Evolutionary conservation across 2,113 vertebrate species (phyloP).

Genomic region (Melanocharis versteri): DNA sequence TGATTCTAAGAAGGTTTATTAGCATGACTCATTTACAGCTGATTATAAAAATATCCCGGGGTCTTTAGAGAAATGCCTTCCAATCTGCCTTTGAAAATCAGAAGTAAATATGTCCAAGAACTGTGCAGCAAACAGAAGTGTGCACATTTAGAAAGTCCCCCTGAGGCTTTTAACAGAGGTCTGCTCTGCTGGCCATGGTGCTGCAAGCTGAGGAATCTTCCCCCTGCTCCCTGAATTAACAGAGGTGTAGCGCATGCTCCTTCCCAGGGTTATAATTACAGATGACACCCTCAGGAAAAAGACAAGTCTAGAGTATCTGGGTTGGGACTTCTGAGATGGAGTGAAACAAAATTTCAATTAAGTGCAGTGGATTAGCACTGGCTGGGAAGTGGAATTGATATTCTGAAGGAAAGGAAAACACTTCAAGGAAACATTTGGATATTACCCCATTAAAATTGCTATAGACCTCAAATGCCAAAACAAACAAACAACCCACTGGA

Average conservation of each 20-base stretch:
- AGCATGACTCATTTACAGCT: neutral
- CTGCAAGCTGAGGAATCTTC: neutral
- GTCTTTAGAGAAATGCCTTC: neutral
- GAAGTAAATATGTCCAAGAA: neutral
- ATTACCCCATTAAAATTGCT: neutral
- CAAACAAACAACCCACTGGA: neutral
- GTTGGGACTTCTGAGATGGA: neutral
- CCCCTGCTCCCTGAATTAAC: neutral
- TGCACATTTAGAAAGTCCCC: neutral
- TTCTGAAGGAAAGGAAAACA: neutral
- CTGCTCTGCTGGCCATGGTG: neutral
- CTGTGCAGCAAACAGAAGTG: neutral
- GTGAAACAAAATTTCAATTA: neutral
- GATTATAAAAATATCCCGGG: neutral
- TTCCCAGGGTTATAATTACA: neutral
- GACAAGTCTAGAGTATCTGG: neutral
- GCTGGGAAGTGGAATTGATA: neutral
- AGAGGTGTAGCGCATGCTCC: neutral
- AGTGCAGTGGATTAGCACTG: neutral
- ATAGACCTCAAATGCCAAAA: neutral
- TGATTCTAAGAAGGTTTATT: neutral
- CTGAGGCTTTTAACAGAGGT: neutral
- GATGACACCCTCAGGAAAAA: neutral
- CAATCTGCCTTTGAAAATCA: neutral
- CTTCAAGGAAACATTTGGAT: neutral